A percentile compares a stretch with the other conserved stretches of the same genome.
phyloP scores from a whole-genome alignment of 2,797 vertebrate species.

The Sphenopsis melanotis region DNA sequence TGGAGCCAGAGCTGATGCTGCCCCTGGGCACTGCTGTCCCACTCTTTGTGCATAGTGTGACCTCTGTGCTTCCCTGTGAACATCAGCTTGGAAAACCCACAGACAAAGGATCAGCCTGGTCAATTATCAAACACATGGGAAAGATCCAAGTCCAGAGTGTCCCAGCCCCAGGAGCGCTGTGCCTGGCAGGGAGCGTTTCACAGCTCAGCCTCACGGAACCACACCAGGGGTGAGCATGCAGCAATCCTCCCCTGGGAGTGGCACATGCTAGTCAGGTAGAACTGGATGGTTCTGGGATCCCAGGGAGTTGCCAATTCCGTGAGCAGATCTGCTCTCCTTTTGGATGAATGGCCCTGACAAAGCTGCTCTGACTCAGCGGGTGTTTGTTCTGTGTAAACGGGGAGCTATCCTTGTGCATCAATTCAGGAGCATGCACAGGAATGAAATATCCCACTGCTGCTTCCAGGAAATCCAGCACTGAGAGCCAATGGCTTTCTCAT shows the following conservation, averaged over 20 bases:
- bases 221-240: not conserved
- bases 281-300: slow-evolving; percentile 7
- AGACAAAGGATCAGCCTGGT: not conserved
- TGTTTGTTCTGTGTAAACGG: not conserved
- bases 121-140: not conserved
- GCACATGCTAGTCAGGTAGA: slow-evolving; percentile 36
- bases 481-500: not conserved
- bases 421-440: not conserved
- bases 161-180: fast-evolving
- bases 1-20: not conserved
- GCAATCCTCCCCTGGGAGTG: slow-evolving; percentile 18
- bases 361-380: not conserved
- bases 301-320: not conserved
- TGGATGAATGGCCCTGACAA: not conserved
- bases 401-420: not conserved
- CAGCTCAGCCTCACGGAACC: not conserved
- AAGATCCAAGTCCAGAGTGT: not conserved
- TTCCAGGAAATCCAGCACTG: not conserved
- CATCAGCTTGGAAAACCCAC: not conserved
- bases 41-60: not conserved
- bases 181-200: not conserved
- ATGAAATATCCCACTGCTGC: not conserved
- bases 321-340: not conserved
- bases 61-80: not conserved
- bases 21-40: not conserved